These are phyloP conservation scores for Terebella lapidaria DNA, from an alignment of 2,888 invertebrate species.

Conservation along the genomic window DNA sequence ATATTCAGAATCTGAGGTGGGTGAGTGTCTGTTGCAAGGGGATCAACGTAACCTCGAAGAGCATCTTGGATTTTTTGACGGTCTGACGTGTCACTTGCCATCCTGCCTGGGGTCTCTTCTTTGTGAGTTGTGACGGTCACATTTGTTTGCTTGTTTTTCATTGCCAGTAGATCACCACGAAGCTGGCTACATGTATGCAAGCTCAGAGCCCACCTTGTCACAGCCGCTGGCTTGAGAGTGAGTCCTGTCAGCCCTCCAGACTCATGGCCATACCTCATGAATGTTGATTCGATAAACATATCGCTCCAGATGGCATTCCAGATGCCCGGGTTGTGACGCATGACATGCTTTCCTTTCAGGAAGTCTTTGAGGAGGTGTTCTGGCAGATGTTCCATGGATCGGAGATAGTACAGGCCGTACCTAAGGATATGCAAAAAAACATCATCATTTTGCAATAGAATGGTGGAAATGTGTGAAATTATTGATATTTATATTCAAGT, in stretches of 20 bases:
- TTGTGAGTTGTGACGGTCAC: too few species aligned
- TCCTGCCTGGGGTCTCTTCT: background rate
- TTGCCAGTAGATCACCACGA: too few species aligned
- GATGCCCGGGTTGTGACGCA: background rate
- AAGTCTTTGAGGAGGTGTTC: background rate
- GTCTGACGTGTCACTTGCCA: background rate
- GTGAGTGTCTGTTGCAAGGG: background rate
- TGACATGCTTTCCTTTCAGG: background rate
- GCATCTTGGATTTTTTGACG: background rate
- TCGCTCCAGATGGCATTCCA: background rate
- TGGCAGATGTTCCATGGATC: background rate
- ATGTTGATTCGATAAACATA: background rate
- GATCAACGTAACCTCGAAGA: background rate
- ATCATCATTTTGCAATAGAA: too few species aligned
- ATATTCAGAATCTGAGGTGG: background rate
- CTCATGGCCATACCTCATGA: background rate
- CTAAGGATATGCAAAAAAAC: too few species aligned
- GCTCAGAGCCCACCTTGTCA: too few species aligned
- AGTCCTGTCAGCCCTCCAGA: background rate
- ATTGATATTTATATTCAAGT: too few species aligned
- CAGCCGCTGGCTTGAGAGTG: too few species aligned
- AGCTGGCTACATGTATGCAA: too few species aligned
- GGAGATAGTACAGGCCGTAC: background rate
- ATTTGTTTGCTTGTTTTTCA: too few species aligned
- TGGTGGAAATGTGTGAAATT: too few species aligned